These are phyloP conservation scores for Limnephilus marmoratus DNA, from an alignment of 2,888 invertebrate genomes.

Conservation along the genomic window DNA sequence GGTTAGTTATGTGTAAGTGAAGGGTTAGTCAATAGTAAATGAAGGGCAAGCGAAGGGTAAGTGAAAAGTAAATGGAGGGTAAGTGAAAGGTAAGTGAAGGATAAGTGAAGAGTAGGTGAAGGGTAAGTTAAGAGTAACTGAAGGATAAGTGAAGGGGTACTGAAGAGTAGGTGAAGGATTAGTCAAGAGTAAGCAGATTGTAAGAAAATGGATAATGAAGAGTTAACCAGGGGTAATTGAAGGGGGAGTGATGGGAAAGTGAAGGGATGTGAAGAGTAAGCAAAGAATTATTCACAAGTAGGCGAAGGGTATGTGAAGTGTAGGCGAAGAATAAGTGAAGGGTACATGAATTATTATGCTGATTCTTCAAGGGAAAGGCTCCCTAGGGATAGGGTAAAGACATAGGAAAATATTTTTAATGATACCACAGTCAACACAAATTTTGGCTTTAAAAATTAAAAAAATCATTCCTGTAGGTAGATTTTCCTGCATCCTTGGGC, in stretches of 20 bases:
- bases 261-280: not conserved
- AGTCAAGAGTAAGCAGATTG: not conserved
- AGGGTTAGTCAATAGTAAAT: not conserved
- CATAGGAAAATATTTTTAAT: too few relatives aligned
- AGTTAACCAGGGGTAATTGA: not conserved
- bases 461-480: slow-evolving; percentile 57
- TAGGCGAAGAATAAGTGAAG: not conserved
- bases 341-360: not conserved
- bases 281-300: not conserved
- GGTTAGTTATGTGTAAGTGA: not conserved
- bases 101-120: not conserved
- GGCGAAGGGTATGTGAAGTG: not conserved
- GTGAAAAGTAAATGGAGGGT: not conserved
- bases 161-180: not conserved
- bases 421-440: too few relatives aligned
- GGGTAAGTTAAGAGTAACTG: not conserved
- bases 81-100: not conserved
- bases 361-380: too few relatives aligned
- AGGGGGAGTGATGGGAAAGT: not conserved
- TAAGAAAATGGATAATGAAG: not conserved
- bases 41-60: not conserved
- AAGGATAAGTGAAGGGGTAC: not conserved
- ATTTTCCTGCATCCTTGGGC: not conserved
- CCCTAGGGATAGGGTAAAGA: too few relatives aligned
- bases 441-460: too few relatives aligned